Conservation (phyloP, 2,113 vertebrate genomes). For the Larimichthys crocea region DNA sequence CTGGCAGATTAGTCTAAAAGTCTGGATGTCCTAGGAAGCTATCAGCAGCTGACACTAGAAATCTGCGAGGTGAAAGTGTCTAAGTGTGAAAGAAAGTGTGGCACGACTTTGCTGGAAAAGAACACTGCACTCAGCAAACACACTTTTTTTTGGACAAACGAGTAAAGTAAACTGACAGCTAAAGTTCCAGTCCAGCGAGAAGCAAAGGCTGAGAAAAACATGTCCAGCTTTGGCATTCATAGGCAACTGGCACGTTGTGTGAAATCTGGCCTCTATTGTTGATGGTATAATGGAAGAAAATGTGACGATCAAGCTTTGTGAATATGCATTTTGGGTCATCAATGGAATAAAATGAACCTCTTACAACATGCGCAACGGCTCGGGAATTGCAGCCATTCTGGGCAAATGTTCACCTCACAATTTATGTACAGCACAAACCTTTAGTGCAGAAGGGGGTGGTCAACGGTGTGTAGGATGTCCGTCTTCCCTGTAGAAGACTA, state of each 20-base stretch:
- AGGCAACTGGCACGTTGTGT: conserved; percentile 2
- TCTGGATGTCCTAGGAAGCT: background rate
- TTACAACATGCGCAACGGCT: background rate
- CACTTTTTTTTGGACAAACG: background rate
- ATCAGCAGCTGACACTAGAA: background rate
- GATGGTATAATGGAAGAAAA: background rate
- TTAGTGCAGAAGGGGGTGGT: background rate
- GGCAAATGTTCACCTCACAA: background rate
- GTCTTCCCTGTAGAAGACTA: background rate
- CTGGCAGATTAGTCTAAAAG: background rate
- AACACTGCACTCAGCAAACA: conserved; percentile 33
- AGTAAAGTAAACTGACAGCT: background rate
- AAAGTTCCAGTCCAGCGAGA: background rate
- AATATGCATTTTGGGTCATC: background rate
- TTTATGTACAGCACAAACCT: background rate
- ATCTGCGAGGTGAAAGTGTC: background rate
- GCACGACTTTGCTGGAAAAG: conserved; percentile 30
- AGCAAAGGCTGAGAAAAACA: background rate
- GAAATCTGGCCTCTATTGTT: background rate
- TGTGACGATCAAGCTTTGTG: background rate
- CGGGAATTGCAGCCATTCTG: background rate
- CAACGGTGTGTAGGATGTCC: too few relatives aligned
- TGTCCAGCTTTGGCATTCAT: background rate
- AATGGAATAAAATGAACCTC: background rate
- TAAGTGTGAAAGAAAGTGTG: conserved; percentile 41